These are phyloP conservation scores for Porphyrio hochstetteri DNA, from an alignment of 2,113 vertebrate species.

Conservation along the genomic window DNA sequence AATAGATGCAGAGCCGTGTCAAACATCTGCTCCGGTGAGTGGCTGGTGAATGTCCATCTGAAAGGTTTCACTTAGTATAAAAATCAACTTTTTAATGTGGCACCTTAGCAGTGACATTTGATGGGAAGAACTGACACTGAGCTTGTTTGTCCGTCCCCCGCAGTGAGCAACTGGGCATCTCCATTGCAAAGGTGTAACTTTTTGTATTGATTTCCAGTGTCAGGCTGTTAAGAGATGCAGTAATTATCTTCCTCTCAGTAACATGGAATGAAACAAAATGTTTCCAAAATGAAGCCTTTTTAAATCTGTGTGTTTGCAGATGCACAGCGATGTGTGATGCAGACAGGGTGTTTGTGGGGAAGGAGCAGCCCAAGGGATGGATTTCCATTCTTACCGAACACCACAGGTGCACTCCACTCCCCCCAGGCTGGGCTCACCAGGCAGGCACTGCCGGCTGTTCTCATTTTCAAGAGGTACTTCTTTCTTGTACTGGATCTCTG, in stretches of 20 bases:
- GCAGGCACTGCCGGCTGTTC: slow-evolving; percentile 16
- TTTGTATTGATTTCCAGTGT: not conserved
- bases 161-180: not conserved
- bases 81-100: not conserved
- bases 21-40: not conserved
- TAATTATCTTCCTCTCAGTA: not conserved
- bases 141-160: not conserved
- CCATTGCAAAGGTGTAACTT: not conserved
- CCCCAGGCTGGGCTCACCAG: not conserved
- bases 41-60: not conserved
- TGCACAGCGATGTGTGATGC: not conserved
- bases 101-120: not conserved
- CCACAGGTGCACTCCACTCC: slow-evolving; percentile 29
- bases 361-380: not conserved
- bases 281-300: not conserved
- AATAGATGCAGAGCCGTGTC: not conserved
- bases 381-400: slow-evolving; percentile 27
- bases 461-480: slow-evolving; percentile 23
- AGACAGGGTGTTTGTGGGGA: rapidly evolving
- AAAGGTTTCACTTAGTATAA: not conserved
- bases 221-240: not conserved
- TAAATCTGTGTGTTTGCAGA: rapidly evolving
- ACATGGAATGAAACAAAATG: not conserved
- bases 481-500: not conserved
- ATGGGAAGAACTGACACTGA: not conserved